These are phyloP conservation scores for Sympetrum striolatum DNA, from an alignment of 2,888 invertebrate species.

Conservation along the genomic window DNA sequence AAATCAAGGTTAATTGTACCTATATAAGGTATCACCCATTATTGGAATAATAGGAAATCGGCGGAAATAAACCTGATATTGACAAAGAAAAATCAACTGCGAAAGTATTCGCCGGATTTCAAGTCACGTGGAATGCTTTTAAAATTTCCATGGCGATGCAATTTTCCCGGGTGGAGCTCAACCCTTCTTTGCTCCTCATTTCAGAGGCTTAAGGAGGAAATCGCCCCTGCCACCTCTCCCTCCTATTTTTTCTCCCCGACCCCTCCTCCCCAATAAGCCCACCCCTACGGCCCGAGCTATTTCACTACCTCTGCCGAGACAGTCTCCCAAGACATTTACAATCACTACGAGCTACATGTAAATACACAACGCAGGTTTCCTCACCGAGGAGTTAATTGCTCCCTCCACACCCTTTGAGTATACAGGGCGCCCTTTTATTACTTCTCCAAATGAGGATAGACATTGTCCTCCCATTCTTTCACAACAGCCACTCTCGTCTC, in stretches of 20 bases:
- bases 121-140: too few relatives aligned
- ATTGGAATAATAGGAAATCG: too few relatives aligned
- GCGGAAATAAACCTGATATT: too few relatives aligned
- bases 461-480: conserved; percentile 20
- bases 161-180: background rate
- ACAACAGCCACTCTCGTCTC: background rate
- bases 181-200: background rate
- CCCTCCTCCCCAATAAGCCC: background rate
- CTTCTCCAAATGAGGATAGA: conserved; percentile 39
- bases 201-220: background rate
- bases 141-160: too few relatives aligned
- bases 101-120: too few relatives aligned
- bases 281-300: background rate
- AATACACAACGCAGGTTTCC: conserved; percentile 29
- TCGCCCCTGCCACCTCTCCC: background rate
- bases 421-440: conserved; percentile 32
- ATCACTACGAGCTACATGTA: conserved; percentile 13
- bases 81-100: too few relatives aligned
- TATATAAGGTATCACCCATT: too few relatives aligned
- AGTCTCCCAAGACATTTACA: conserved; percentile 2
- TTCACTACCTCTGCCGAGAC: conserved; percentile 12
- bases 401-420: conserved; percentile 30
- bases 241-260: background rate
- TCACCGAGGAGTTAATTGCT: conserved; percentile 40
- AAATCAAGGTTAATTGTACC: too few relatives aligned